Conservation (phyloP, 2,888 invertebrate species). For the Cryptus viduatorius region DNA sequence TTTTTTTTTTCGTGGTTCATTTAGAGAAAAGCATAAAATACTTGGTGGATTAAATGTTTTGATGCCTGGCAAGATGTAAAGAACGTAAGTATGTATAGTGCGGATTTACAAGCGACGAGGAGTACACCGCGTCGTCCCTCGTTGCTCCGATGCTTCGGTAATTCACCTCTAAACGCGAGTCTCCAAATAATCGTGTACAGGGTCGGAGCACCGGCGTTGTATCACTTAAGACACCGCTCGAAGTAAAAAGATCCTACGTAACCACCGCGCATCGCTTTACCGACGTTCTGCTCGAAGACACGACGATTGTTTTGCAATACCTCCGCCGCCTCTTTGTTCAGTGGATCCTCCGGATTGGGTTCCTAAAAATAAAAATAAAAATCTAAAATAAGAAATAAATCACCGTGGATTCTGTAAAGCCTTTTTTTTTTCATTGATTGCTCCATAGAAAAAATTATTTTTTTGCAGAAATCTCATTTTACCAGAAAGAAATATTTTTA, state of each 20-base stretch:
- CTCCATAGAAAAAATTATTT: neutral
- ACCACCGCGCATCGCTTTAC: constrained; percentile 98
- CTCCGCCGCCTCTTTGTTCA: constrained; percentile 99
- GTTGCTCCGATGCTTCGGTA: constrained; percentile 73
- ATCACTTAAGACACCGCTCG: constrained; percentile 98
- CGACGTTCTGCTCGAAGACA: constrained; percentile 98
- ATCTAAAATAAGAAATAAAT: neutral
- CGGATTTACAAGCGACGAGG: constrained; percentile 76
- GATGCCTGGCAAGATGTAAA: constrained; percentile 81
- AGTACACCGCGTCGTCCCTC: constrained; percentile 71
- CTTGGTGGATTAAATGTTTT: constrained; percentile 80
- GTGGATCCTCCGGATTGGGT: constrained; percentile 99
- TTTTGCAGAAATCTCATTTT: too few species aligned
- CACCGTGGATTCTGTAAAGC: too few species aligned
- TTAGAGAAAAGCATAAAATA: constrained; percentile 80
- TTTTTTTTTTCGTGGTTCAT: constrained; percentile 52
- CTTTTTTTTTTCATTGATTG: neutral
- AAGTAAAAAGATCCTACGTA: constrained; percentile 97
- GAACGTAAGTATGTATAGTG: constrained; percentile 81
- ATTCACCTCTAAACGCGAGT: constrained; percentile 75
- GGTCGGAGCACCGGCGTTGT: constrained; percentile 80
- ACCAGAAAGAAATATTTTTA: too few species aligned
- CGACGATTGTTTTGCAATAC: constrained; percentile 97
- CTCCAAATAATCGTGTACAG: constrained; percentile 75
- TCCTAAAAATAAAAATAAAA: constrained; percentile 88